phyloP scores from a whole-genome alignment of 2,888 invertebrate genomes.

The Petrophora chlorosata region DNA sequence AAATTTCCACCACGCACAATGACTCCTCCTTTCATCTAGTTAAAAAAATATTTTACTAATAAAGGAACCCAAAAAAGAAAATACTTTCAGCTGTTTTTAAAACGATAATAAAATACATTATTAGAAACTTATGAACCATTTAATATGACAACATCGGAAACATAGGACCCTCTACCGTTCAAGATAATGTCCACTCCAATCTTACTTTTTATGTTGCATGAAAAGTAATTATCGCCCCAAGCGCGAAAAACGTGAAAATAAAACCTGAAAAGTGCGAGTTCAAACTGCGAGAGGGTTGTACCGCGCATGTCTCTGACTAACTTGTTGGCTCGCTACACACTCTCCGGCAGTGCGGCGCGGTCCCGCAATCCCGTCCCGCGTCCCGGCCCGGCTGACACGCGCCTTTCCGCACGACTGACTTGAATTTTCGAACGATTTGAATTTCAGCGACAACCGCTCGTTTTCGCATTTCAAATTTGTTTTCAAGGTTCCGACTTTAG shows the following conservation, averaged over 20 bases:
- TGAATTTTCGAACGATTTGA: conserved; percentile 44
- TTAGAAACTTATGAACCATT: too few species aligned
- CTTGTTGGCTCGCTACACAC: conserved; percentile 74
- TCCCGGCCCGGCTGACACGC: conserved; percentile 38
- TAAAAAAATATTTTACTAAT: too few species aligned
- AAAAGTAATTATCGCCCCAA: conserved; percentile 30
- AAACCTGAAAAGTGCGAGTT: conserved; percentile 41
- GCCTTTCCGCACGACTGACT: conserved; percentile 49
- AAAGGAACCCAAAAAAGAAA: too few species aligned
- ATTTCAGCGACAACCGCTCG: conserved; percentile 32
- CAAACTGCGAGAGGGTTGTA: conserved; percentile 48
- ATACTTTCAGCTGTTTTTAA: too few species aligned
- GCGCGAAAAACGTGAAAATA: conserved; percentile 27
- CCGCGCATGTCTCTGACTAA: conserved; percentile 78
- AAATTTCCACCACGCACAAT: too few species aligned
- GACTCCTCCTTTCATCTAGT: too few species aligned
- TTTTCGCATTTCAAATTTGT: conserved; percentile 17
- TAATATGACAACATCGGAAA: too few species aligned
- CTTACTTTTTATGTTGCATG: background rate
- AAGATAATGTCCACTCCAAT: background rate
- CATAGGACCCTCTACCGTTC: background rate
- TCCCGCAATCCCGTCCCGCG: conserved; percentile 61
- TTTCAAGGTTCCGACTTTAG: conserved; percentile 14
- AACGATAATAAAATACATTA: too few species aligned
- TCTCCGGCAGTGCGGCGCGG: conserved; percentile 77